phyloP scores from a whole-genome alignment of 2,113 vertebrate genomes.

The Triplophysa rosa region DNA sequence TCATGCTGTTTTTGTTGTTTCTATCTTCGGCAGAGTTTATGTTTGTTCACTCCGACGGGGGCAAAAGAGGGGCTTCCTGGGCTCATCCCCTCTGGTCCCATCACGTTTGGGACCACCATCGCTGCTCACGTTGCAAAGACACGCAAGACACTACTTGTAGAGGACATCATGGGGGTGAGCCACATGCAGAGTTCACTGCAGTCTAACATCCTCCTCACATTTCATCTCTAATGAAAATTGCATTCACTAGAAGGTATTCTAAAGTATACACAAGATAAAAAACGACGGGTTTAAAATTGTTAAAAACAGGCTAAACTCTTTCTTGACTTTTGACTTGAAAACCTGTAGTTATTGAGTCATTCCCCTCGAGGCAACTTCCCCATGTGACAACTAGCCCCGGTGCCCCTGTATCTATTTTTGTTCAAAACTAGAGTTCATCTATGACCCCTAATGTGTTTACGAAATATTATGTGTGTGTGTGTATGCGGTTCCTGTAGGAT shows the following conservation, averaged over 20 bases:
- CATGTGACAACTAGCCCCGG: background rate
- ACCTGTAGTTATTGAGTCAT: too few species aligned
- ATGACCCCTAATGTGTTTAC: too few species aligned
- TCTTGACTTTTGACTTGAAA: background rate
- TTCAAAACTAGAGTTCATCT: background rate
- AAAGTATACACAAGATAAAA: too few species aligned
- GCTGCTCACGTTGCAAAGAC: constrained; percentile 97
- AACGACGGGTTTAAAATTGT: background rate
- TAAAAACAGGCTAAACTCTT: background rate
- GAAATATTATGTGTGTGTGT: background rate
- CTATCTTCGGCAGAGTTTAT: constrained; percentile 82
- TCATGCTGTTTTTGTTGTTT: background rate
- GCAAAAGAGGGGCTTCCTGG: constrained; percentile 86
- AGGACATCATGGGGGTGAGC: constrained; percentile 92
- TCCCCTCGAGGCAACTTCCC: too few species aligned
- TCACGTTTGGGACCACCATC: constrained; percentile 88
- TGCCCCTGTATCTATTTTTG: background rate
- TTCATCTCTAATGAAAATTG: too few species aligned
- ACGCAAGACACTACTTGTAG: constrained; percentile 89
- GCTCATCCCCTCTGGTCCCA: constrained; percentile 88
- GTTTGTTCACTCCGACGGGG: constrained; percentile 90
- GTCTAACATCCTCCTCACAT: too few species aligned
- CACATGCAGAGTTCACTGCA: background rate
- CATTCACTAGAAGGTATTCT: too few species aligned
- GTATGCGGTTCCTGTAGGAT: constrained; percentile 75